A percentile compares a stretch with the other conserved stretches of the same genome.
Conservation (phyloP, 2,797 vertebrate species). For the Smutsia gigantea region DNA sequence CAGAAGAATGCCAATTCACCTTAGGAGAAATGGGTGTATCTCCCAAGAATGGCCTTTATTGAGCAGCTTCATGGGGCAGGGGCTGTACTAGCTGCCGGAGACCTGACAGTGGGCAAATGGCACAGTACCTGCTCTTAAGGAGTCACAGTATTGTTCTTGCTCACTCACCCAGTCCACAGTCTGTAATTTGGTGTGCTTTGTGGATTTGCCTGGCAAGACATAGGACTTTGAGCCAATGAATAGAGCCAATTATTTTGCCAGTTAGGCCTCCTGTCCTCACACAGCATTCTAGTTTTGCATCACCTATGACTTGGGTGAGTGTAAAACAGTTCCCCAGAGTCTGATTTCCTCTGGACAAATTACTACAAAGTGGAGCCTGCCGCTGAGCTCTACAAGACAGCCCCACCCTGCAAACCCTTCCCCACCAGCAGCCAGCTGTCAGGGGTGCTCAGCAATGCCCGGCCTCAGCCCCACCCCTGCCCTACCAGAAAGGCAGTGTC, state of each 20-base stretch:
- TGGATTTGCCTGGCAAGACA: background rate
- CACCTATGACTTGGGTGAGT: background rate
- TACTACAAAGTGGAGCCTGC: background rate
- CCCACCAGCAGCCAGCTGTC: too few species aligned
- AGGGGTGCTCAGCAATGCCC: too few species aligned
- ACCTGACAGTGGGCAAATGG: background rate
- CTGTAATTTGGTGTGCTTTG: background rate
- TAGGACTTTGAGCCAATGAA: background rate
- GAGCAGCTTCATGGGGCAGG: background rate
- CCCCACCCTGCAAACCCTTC: background rate
- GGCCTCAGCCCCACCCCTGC: too few species aligned
- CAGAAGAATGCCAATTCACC: background rate
- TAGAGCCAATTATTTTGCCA: conserved; percentile 10
- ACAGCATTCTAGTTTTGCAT: conserved; percentile 27
- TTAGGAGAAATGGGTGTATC: background rate
- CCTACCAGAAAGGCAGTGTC: background rate
- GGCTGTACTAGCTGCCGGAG: background rate
- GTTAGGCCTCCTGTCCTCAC: background rate
- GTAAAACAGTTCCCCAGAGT: background rate
- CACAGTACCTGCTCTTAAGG: background rate
- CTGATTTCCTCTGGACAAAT: background rate
- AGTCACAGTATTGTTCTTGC: background rate
- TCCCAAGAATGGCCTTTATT: background rate
- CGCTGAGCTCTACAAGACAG: background rate
- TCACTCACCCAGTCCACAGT: background rate